Base-by-base conservation (phyloP, 2,113 vertebrate species). In the Upupa epops region DNA sequence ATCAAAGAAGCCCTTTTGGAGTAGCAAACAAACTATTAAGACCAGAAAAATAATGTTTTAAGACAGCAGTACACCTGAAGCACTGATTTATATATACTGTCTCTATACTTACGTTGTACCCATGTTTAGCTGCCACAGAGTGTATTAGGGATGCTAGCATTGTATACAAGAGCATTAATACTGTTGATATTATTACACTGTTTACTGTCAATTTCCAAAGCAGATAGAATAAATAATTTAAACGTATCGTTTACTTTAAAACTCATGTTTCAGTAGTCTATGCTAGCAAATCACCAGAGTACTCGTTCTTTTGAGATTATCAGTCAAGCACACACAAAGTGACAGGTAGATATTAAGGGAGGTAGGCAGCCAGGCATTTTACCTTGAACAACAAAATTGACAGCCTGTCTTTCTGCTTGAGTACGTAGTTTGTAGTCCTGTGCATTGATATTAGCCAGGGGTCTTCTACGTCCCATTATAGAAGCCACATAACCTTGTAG, bases 351-450 rank as follows among this genome's bases (percentile, higher is more conserved):
- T 18, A 29, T 52, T 24, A 1, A 71, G 65, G 73, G 55, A 79
- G 58, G 58, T 4, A 22, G 17, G 17, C 5, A 76, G 56, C 18
- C 5, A 83, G 52, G 17, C 5, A 65, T 64, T 68, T 83, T 97
- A 99, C 99, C 99, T 98, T 99, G 98, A 59, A 99, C 97, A 64
- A 99, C 98, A 95, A 99, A 99, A 97, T 99, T 99, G 86, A 99
- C 98, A 2, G 99, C 99, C 92, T 99, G 98, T 49, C 98, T 97
- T 96, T 99, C 98, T 2, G 99, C 98, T 93, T 98, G 98, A 70
- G 98, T 98, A 83, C 98, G 98, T 12, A 98, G 80, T 15, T 79
- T 90, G 94, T 97, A 98, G 90, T 98, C 97, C 24, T 85, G 58
- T 3, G 98, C 97, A 3, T 52, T 95, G 95, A 99, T 98, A 83